Evolutionary conservation across 2,797 vertebrate genomes (phyloP), one percentile per base, ranked within the genome.

Genomic region (Oreonectes daqikongensis): DNA sequence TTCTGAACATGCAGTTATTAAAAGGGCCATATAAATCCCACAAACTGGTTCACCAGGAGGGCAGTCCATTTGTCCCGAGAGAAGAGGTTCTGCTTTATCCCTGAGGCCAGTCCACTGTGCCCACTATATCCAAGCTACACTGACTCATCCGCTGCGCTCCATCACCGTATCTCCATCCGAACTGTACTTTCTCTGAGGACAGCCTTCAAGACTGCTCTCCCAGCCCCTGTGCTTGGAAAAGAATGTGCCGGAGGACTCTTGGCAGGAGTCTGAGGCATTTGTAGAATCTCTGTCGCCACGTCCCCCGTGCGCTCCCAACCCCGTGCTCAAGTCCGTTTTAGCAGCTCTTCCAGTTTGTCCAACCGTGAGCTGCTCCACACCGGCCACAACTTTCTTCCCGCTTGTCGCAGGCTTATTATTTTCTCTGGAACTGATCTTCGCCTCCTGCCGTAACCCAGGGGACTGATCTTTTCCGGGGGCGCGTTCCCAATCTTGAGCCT

Each of bases 371-470:
- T 83, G 72, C 84, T 90, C 93, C 92, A 93, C 68, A 71, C 77
- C 14, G 89, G 89, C 84, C 86, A 85, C 81, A 93, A 85, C 77
- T 77, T 82, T 79, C 89, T 88, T 60, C 88, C 81, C 69, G 85
- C 84, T 20, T 82, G 55, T 4, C 72, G 68, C 74, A 94, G 85
- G n/a, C 86, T 84, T 75, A 82, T 61, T 82, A 61, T 82, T 52
- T 52, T 86, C 10, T 78, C 84, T 14, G 92, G 88, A 24, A 95
- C 75, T 22, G 95, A 93, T 24, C 93, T 89, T 79, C 96, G 94
- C 79, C 95, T 88, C 59, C 96, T 94, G 77, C 97, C 97, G n/a
- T 98, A 98, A 83, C 97, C 96, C 26, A 92, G 89, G 0, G 95
- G 91, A 78, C 94, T 95, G 86, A 98, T 94, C 88, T 97, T 98